These are phyloP conservation scores for Tapirus indicus DNA, from an alignment of 2,797 vertebrate genomes.

Conservation along the genomic window DNA sequence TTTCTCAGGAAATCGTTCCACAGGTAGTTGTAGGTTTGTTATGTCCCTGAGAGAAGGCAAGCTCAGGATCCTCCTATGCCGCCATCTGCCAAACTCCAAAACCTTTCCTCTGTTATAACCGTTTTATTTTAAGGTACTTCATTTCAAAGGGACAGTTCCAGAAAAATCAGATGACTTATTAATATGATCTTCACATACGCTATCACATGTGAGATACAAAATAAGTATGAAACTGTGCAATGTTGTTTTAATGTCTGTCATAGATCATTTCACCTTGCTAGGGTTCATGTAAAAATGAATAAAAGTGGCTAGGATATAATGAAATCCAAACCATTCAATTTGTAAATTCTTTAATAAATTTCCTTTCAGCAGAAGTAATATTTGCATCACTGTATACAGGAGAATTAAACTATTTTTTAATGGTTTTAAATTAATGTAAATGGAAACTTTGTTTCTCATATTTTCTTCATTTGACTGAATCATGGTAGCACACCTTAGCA, in stretches of 20 bases:
- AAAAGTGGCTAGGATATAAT: background rate
- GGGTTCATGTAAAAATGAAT: background rate
- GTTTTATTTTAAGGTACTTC: conserved; percentile 19
- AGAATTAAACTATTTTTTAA: background rate
- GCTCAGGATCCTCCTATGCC: background rate
- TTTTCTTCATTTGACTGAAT: conserved; percentile 13
- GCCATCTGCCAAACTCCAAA: too few relatives aligned
- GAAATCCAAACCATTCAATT: background rate
- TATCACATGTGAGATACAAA: background rate
- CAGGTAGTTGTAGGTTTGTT: background rate
- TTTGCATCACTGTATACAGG: background rate
- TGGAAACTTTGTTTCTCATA: background rate
- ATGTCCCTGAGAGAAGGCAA: background rate
- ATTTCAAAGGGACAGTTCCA: background rate
- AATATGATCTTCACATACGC: background rate
- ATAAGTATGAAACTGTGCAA: background rate
- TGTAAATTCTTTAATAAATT: background rate
- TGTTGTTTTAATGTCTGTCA: background rate
- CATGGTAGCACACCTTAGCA: background rate
- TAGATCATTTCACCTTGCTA: background rate
- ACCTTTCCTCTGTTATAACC: background rate
- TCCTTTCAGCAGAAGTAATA: background rate
- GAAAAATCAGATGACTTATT: conserved; percentile 8
- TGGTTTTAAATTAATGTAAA: background rate
- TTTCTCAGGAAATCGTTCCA: background rate